Evolutionary conservation across 1,140 invertebrate species (phyloP).

Genomic region (Sycophila sp.): DNA sequence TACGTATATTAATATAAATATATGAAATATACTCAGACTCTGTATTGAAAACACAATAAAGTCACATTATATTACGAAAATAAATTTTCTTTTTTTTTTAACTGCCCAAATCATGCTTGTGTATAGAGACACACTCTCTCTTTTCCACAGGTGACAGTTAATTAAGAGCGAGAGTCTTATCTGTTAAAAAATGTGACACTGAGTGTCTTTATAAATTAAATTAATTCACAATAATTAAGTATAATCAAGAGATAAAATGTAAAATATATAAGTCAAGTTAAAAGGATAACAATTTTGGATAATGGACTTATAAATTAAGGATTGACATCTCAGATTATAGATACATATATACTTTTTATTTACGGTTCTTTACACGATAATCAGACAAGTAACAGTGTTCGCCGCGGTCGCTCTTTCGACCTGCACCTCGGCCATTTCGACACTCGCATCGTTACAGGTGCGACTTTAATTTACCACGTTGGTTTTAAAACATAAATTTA

Average conservation of each 20-base stretch:
- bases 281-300: neutral
- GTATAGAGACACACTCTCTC: too few species aligned
- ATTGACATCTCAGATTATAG: conserved; percentile 41
- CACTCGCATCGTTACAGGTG: neutral
- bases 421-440: conserved; percentile 1
- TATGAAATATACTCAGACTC: conserved; percentile 53
- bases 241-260: neutral
- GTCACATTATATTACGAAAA: conserved; percentile 53
- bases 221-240: too few species aligned
- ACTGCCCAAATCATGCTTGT: too few species aligned
- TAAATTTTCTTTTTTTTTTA: neutral
- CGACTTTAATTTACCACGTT: too few species aligned
- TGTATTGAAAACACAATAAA: conserved; percentile 61
- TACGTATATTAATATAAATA: conserved; percentile 50
- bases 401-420: conserved; percentile 40
- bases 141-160: too few species aligned
- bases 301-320: neutral
- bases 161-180: too few species aligned
- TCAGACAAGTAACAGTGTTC: conserved; percentile 60
- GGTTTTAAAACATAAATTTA: neutral
- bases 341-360: conserved; percentile 53
- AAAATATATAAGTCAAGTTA: neutral
- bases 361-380: conserved; percentile 59
- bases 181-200: too few species aligned
- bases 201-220: too few species aligned